Evolutionary conservation across 2,797 vertebrate genomes (phyloP).

Genomic region (Ptychadena robeensis): DNA sequence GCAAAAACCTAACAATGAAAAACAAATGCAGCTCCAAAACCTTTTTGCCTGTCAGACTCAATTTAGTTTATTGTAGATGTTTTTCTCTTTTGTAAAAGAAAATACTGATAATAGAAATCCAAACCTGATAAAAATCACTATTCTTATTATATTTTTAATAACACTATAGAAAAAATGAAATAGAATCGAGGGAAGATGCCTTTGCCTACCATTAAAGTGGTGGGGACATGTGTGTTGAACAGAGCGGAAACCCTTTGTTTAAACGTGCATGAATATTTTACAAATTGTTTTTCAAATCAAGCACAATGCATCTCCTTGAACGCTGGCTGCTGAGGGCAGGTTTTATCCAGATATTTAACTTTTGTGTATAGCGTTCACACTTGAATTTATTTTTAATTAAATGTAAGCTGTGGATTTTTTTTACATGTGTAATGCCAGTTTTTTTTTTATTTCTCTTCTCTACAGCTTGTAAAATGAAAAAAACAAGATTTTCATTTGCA

Average conservation of each 20-base stretch:
- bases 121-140: background rate
- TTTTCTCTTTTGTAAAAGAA: background rate
- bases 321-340: background rate
- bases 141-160: constrained; percentile 68
- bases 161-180: constrained; percentile 68
- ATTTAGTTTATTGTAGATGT: too few relatives aligned
- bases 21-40: too few relatives aligned
- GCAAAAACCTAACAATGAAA: too few relatives aligned
- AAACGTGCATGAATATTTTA: constrained; percentile 46
- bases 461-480: constrained; percentile 26
- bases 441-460: constrained; percentile 1
- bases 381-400: constrained; percentile 15
- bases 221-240: background rate
- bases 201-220: constrained; percentile 16
- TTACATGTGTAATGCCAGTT: background rate
- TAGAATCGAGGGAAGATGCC: constrained; percentile 53
- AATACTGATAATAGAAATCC: background rate
- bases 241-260: constrained; percentile 32
- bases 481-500: constrained; percentile 33
- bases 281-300: constrained; percentile 34
- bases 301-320: constrained; percentile 37
- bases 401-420: background rate
- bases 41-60: too few relatives aligned
- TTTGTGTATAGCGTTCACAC: background rate
- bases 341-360: constrained; percentile 14